Evolutionary conservation across 2,113 vertebrate species (phyloP).

Genomic region (Dromas ardeola): DNA sequence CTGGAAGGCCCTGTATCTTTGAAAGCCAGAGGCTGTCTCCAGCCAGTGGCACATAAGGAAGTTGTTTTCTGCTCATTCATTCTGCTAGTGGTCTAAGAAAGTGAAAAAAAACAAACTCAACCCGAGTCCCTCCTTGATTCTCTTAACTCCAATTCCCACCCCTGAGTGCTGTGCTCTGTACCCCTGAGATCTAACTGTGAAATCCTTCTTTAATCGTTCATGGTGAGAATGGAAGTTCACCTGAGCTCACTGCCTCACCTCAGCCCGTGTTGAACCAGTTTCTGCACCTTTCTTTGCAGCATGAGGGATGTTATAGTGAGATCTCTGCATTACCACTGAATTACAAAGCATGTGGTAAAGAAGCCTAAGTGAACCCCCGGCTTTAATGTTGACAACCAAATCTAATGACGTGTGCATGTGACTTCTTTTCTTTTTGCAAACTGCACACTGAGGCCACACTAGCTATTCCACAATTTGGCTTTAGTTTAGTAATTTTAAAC

Average conservation of each 20-base stretch:
- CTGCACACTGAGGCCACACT: background rate
- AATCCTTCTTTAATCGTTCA: background rate
- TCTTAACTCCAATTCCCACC: fast-evolving
- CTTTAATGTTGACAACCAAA: background rate
- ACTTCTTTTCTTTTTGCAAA: background rate
- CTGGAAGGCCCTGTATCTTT: fast-evolving
- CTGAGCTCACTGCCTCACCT: background rate
- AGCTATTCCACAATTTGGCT: background rate
- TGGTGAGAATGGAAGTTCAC: background rate
- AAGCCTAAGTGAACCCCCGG: fast-evolving
- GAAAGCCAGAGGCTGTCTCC: background rate
- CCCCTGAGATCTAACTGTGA: background rate
- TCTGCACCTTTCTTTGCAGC: background rate
- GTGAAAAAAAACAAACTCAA: background rate
- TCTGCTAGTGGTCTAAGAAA: background rate
- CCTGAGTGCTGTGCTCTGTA: background rate
- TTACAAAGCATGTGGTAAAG: background rate
- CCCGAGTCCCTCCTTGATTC: fast-evolving
- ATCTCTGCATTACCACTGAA: background rate
- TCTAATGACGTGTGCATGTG: background rate
- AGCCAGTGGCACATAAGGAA: background rate
- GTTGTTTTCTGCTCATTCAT: background rate
- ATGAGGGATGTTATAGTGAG: background rate
- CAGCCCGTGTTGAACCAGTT: background rate
- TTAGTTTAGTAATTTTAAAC: background rate